Evolutionary conservation across 2,888 invertebrate genomes (phyloP).

Genomic region (Scaptomyza cyrtandrae): DNA sequence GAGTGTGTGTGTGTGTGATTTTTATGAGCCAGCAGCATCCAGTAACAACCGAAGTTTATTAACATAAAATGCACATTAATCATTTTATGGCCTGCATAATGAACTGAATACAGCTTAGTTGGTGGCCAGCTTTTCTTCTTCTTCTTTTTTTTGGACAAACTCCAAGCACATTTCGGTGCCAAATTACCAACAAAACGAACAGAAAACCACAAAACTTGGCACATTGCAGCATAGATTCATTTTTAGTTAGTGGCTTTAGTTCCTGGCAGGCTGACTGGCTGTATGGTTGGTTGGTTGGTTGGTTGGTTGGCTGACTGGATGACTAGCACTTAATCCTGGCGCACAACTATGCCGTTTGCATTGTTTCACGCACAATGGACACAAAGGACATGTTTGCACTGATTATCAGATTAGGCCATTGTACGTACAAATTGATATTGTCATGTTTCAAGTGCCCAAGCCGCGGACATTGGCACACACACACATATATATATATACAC

Average conservation of each 20-base stretch:
- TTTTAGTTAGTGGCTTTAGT: conserved; percentile 34
- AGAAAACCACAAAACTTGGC: conserved; percentile 37
- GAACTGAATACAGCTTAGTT: conserved; percentile 53
- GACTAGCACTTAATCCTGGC: conserved; percentile 81
- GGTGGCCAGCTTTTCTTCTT: conserved; percentile 41
- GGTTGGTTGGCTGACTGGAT: conserved; percentile 44
- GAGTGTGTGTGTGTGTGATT: not conserved
- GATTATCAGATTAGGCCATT: conserved; percentile 85
- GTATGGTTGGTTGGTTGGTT: conserved; percentile 8
- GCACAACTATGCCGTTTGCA: conserved; percentile 83
- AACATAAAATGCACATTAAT: conserved; percentile 75
- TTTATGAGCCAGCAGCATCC: conserved; percentile 22
- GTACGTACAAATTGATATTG: conserved; percentile 85
- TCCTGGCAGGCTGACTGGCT: conserved; percentile 2
- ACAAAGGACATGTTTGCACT: conserved; percentile 85
- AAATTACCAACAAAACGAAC: conserved; percentile 43
- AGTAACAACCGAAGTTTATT: conserved; percentile 38
- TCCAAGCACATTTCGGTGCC: conserved; percentile 37
- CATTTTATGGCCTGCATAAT: conserved; percentile 72
- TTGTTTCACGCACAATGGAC: conserved; percentile 83
- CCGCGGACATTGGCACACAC: conserved; percentile 32
- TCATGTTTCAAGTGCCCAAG: conserved; percentile 83
- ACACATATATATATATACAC: not conserved
- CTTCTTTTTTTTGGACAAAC: conserved; percentile 29
- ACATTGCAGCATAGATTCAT: conserved; percentile 24